Percentiles rank a stretch among this genome's conserved stretches.
phyloP scores from a whole-genome alignment of 2,797 vertebrate genomes.

The Hippocampus kuda region DNA sequence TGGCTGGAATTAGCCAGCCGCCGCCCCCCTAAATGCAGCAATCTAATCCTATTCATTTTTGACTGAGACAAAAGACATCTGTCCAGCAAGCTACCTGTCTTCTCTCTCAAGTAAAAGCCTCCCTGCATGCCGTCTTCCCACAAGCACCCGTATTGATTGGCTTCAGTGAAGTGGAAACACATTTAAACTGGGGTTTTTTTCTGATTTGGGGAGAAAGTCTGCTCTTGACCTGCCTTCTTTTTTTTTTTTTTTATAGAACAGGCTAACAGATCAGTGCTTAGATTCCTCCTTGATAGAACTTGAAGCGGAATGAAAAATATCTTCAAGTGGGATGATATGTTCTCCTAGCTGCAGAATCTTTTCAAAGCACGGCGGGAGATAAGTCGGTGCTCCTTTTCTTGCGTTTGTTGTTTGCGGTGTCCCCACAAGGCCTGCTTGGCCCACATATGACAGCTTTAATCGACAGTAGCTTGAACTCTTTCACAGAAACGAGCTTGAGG shows the following conservation, averaged over 20 bases:
- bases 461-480: not conserved
- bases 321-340: not conserved
- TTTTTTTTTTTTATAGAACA: too few relatives aligned
- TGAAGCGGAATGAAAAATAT: conserved; percentile 1
- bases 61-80: conserved; percentile 10
- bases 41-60: conserved; percentile 11
- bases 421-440: conserved; percentile 2
- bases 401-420: not conserved
- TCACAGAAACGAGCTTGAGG: not conserved
- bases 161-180: conserved; percentile 3
- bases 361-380: not conserved
- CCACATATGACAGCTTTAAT: conserved; percentile 7
- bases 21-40: conserved; percentile 3
- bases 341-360: not conserved
- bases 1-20: conserved; percentile 4
- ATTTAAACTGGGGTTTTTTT: not conserved
- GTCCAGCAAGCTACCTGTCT: conserved; percentile 6
- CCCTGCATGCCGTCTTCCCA: not conserved
- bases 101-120: conserved; percentile 1
- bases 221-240: not conserved
- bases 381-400: conserved; percentile 5
- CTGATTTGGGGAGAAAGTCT: not conserved
- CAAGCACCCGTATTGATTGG: not conserved
- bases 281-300: not conserved
- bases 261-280: not conserved